Percentiles rank a stretch among this genome's conserved stretches.
phyloP scores from a whole-genome alignment of 2,797 vertebrate species.

The Smutsia gigantea region DNA sequence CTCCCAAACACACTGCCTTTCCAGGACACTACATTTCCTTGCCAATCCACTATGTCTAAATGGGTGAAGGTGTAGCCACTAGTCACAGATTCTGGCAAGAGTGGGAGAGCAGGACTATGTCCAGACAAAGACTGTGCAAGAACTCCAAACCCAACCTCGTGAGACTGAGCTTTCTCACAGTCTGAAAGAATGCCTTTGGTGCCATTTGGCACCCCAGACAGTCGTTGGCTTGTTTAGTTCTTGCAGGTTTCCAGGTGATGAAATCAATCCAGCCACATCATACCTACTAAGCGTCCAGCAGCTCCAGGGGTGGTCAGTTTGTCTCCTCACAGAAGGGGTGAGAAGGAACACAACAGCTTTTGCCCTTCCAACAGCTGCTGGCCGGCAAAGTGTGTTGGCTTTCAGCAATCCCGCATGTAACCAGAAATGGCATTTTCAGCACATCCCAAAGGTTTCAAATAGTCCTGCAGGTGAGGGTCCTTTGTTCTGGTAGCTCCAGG shows the following conservation, averaged over 20 bases:
- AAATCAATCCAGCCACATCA: accelerated
- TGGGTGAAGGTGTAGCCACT: accelerated
- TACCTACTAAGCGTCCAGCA: neutral
- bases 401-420: neutral
- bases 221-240: neutral
- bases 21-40: accelerated
- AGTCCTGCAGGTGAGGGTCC: neutral
- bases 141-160: neutral
- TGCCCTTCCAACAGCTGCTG: neutral
- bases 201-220: no score
- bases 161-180: neutral
- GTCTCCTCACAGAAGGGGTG: neutral
- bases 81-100: neutral
- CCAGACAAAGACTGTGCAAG: neutral
- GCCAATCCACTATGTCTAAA: accelerated
- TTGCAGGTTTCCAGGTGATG: neutral
- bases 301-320: accelerated
- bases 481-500: neutral
- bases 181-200: accelerated
- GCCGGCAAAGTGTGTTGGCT: neutral
- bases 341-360: accelerated
- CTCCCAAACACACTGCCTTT: neutral
- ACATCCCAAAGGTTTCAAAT: neutral
- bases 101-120: neutral
- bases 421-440: neutral